A percentile compares a stretch with the other conserved stretches of the same genome.
phyloP scores from a whole-genome alignment of 1,140 invertebrate genomes.

The Anadara kagoshimensis region DNA sequence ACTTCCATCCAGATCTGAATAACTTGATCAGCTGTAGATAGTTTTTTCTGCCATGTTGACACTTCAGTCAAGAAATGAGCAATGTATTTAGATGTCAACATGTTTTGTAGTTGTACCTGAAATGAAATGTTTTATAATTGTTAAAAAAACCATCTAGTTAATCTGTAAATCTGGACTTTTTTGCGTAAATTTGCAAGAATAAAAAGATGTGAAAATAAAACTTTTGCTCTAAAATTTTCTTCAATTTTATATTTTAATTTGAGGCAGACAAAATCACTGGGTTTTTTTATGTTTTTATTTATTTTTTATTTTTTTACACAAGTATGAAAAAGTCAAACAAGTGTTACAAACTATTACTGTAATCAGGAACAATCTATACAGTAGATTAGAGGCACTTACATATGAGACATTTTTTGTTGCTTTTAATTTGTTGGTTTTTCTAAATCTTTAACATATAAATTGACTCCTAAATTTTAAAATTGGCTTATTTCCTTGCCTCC shows the following conservation, averaged over 20 bases:
- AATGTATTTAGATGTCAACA: slow-evolving; percentile 97
- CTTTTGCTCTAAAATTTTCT: background rate
- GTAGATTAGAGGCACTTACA: too few relatives aligned
- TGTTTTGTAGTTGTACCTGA: slow-evolving; percentile 92
- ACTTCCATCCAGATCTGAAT: slow-evolving; percentile 97
- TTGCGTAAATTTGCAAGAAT: background rate
- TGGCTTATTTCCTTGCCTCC: too few relatives aligned
- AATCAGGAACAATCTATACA: too few relatives aligned
- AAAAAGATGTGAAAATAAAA: too few relatives aligned
- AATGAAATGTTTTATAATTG: slow-evolving; percentile 2
- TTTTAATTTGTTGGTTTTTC: too few relatives aligned
- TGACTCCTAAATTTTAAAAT: too few relatives aligned
- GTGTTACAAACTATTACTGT: too few relatives aligned
- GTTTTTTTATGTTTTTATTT: too few relatives aligned
- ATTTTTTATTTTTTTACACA: too few relatives aligned
- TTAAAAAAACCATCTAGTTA: background rate
- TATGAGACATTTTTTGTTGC: too few relatives aligned
- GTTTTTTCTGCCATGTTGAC: slow-evolving; percentile 92
- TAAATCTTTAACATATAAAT: too few relatives aligned
- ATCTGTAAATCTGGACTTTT: background rate
- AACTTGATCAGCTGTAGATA: slow-evolving; percentile 92
- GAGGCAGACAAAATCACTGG: background rate
- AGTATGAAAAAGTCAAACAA: too few relatives aligned
- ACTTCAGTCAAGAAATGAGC: slow-evolving; percentile 96
- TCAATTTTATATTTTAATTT: background rate